Evolutionary conservation across 2,888 invertebrate species (phyloP).

Genomic region (Onthophagus sagittarius): DNA sequence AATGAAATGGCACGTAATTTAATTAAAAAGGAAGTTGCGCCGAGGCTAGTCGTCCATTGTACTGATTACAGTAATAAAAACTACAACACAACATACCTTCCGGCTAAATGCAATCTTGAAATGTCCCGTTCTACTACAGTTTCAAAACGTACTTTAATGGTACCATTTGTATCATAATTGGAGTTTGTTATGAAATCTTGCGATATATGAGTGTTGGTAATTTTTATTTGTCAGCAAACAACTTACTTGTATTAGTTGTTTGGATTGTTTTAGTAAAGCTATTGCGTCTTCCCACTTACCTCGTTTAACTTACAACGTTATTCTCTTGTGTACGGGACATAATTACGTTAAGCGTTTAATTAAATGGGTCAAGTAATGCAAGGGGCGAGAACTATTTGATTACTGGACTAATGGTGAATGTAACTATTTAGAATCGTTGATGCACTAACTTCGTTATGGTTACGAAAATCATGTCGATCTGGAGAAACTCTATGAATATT

Average conservation of each 20-base stretch:
- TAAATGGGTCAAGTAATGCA: neutral
- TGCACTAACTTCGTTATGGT: neutral
- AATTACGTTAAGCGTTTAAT: neutral
- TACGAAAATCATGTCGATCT: neutral
- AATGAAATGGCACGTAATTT: neutral
- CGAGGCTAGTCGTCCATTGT: neutral
- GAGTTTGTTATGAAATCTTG: neutral
- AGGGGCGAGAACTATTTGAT: neutral
- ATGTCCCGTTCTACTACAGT: neutral
- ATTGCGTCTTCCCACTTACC: neutral
- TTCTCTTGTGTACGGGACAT: neutral
- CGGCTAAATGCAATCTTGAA: neutral
- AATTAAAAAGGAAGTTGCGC: neutral
- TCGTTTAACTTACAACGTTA: neutral
- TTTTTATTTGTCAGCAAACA: neutral
- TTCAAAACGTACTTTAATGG: neutral
- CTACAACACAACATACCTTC: neutral
- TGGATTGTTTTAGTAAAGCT: neutral
- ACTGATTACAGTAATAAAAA: neutral
- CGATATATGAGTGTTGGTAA: neutral
- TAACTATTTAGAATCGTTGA: neutral
- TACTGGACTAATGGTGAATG: neutral
- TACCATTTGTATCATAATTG: neutral
- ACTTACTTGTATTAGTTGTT: neutral
- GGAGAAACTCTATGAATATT: neutral